These are phyloP conservation scores for Carpatolechia fugitivella DNA, from an alignment of 2,888 invertebrate genomes.

Conservation along the genomic window DNA sequence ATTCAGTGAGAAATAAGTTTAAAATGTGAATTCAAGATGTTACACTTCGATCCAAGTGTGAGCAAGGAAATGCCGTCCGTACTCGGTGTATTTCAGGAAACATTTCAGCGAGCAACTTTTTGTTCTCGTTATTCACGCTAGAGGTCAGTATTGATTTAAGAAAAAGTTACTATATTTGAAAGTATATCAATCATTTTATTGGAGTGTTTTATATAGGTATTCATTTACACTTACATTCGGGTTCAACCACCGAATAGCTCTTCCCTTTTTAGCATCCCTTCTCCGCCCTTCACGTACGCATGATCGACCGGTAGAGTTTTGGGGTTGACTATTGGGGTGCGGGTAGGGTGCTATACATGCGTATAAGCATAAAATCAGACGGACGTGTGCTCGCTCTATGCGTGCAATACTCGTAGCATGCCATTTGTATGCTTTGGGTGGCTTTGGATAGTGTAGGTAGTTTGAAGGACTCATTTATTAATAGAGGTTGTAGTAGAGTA, in stretches of 20 bases:
- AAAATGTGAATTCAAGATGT: constrained; percentile 54
- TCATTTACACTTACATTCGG: constrained; percentile 42
- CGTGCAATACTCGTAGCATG: neutral
- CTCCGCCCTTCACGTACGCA: constrained; percentile 79
- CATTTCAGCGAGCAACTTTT: constrained; percentile 74
- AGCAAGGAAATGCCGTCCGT: constrained; percentile 63
- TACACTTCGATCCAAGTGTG: constrained; percentile 68
- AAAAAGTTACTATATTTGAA: neutral
- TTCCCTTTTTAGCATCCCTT: constrained; percentile 77
- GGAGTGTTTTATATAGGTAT: constrained; percentile 30
- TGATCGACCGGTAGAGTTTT: constrained; percentile 71
- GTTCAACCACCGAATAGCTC: constrained; percentile 72
- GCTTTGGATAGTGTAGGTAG: too few relatives aligned
- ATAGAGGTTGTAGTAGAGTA: neutral
- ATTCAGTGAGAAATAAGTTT: constrained; percentile 50
- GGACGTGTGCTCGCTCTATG: neutral
- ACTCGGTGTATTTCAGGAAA: constrained; percentile 72
- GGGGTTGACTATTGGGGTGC: constrained; percentile 73
- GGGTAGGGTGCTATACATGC: constrained; percentile 26
- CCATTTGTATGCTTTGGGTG: neutral
- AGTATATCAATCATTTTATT: constrained; percentile 17
- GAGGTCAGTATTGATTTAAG: constrained; percentile 64
- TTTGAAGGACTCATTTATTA: too few relatives aligned
- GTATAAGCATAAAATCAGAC: neutral
- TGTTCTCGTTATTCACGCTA: constrained; percentile 71